These are phyloP conservation scores for Caranx ignobilis DNA, from an alignment of 2,113 vertebrate species.

Conservation along the genomic window DNA sequence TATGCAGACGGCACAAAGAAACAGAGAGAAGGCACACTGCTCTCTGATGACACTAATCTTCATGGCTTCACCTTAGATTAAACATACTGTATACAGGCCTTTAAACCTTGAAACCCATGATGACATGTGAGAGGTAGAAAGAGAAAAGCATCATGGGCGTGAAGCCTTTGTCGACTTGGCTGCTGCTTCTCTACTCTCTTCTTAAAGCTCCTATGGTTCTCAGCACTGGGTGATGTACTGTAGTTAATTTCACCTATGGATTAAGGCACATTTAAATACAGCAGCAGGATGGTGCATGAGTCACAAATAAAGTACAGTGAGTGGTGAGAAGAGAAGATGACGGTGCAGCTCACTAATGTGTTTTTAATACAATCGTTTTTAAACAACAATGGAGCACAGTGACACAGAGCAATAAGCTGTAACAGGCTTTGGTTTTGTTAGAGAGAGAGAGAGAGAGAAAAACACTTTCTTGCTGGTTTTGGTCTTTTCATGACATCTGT, in stretches of 20 bases:
- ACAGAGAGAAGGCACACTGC: slow-evolving; percentile 1
- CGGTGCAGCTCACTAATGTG: background rate
- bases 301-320: background rate
- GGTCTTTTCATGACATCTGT: background rate
- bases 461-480: too few relatives aligned
- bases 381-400: background rate
- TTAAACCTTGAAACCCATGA: slow-evolving; percentile 15
- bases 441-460: too few relatives aligned
- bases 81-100: slow-evolving; percentile 6
- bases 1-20: slow-evolving; percentile 5
- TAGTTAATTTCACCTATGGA: too few relatives aligned
- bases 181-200: background rate
- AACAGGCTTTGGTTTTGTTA: background rate
- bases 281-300: background rate
- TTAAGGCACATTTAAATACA: background rate
- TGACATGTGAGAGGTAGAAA: background rate
- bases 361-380: background rate
- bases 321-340: background rate
- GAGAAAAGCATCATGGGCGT: background rate
- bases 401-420: background rate
- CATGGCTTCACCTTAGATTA: slow-evolving; percentile 10
- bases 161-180: background rate
- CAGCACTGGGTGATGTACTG: too few relatives aligned
- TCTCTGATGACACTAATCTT: background rate
- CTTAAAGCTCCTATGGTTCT: background rate